Evolutionary conservation across 2,888 invertebrate species (phyloP), one percentile per base, ranked within the genome.

Genomic region (Apamea monoglypha): DNA sequence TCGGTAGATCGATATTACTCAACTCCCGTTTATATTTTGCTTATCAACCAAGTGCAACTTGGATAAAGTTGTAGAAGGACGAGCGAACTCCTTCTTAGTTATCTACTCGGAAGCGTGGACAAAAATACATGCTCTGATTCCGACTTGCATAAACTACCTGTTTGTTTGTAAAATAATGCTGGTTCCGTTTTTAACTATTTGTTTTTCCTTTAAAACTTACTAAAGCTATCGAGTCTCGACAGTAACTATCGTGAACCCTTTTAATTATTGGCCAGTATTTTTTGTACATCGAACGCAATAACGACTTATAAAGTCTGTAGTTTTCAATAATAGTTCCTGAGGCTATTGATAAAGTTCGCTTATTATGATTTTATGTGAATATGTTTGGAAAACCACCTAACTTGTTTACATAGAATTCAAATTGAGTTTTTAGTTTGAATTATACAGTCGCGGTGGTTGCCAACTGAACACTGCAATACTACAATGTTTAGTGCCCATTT

Each of bases 351-450:
- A 94, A 96, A 96, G 95, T 96, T 96, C 89, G 92, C 92, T 93
- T 94, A 95, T 95, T 95, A 94, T 92, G 89, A 93, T 96, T 96
- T 95, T 94, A 95, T 94, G 95, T 92, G 94, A 95, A 94, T 93
- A 94, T 94, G 93, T 94, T 95, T 92, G 92, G 91, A 91, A 93
- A 94, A 84, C 92, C 93, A 91, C 94, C 94, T 92, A 93, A 95
- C 94, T 96, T 95, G 94, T 96, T 96, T 96, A 95, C 95, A 96
- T 95, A 92, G 93, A 95, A 96, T 95, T 94, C 93, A 94, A 95
- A 96, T 96, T 86, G 92, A 92, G 92, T 93, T 94, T 96, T 95
- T 94, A 93, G 93, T 94, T 95, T 93, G 92, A 94, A 95, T 95
- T 95, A 96, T 95, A 93, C 94, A 95, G 93, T 94, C 92, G 92